Base-by-base conservation (phyloP, 2,888 invertebrate genomes). In the Fragum fragum region DNA sequence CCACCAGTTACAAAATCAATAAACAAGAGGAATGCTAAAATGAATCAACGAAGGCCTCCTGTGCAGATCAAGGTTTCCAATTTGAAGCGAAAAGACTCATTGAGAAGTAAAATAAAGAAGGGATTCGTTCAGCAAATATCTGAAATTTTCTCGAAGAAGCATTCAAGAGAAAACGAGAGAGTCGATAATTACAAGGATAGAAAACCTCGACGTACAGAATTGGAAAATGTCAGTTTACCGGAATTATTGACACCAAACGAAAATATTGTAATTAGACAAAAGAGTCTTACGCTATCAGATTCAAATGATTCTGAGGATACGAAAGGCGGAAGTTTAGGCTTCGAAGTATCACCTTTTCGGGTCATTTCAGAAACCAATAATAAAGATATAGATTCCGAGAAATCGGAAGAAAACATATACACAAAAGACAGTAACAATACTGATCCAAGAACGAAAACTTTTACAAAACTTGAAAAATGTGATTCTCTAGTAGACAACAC, bases 41-140 rank as follows among this genome's bases (percentile, higher is more conserved):
- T 52, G 32, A 47, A 47, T 16, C 26, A 66, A 36, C 32, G 71
- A 16, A 28, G n/a, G n/a, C 53, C 74, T 11, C 72, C 77, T 18
- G 69, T 80, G 14, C 78, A 85, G 52, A 77, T 85, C 6, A 70
- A 80, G 36, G 53, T 85, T 26, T 57, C 73, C 5, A 61, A 80
- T 70, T 71, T 85, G 26, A 29, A 55, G 21, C 39, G 82, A 36
- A 75, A 59, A 32, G 68, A 59, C 16, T 85, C 85, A 11, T 47
- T 68, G 1, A 73, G 78, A 36, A 61, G 42, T 52, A 80, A 73
- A 28, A 42, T 81, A n/a, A 83, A 81, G 72, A 80, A 52, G 6
- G 86, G 86, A 23, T 83, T 69, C 57, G 86, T 86, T 18, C 80
- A 86, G n/a, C 76, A 83, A 55, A 16, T 86, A 9, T 80, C 83